A percentile compares a stretch with the other conserved stretches of the same genome.
Evolutionary conservation across 2,113 vertebrate species (phyloP).

Genomic region (Mobula hypostoma): DNA sequence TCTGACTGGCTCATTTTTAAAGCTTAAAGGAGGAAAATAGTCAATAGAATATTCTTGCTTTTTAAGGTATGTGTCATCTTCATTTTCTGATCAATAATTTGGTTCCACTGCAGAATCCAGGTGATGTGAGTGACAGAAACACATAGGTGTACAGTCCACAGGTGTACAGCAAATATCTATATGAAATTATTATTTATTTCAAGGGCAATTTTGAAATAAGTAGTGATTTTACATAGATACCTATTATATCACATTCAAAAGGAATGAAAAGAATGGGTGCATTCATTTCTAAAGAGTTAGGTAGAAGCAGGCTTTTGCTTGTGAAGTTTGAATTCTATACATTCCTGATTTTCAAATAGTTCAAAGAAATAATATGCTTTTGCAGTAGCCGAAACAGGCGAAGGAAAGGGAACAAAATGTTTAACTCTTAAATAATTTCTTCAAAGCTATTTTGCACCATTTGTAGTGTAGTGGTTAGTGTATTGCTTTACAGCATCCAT

Average conservation of each 20-base stretch:
- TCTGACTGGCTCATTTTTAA: too few relatives aligned
- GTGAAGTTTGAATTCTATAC: background rate
- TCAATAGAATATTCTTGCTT: background rate
- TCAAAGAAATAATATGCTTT: background rate
- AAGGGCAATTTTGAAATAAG: background rate
- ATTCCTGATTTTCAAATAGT: background rate
- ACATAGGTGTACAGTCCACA: background rate
- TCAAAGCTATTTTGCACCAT: background rate
- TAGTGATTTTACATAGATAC: background rate
- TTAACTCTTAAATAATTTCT: background rate
- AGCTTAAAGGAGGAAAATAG: background rate
- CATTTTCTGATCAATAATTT: background rate
- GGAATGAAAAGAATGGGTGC: background rate
- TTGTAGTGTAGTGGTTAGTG: background rate
- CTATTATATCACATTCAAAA: background rate
- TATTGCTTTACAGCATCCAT: too few relatives aligned
- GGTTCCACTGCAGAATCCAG: background rate
- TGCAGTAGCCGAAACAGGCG: background rate
- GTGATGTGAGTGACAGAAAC: background rate
- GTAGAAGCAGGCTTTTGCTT: background rate
- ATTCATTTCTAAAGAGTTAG: background rate
- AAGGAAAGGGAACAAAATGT: background rate
- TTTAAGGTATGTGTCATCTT: background rate
- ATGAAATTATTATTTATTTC: too few relatives aligned
- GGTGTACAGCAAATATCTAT: too few relatives aligned